Percentiles rank a stretch among this genome's conserved stretches.
Conservation (phyloP, 2,888 invertebrate species). For the Pinctada fucata region DNA sequence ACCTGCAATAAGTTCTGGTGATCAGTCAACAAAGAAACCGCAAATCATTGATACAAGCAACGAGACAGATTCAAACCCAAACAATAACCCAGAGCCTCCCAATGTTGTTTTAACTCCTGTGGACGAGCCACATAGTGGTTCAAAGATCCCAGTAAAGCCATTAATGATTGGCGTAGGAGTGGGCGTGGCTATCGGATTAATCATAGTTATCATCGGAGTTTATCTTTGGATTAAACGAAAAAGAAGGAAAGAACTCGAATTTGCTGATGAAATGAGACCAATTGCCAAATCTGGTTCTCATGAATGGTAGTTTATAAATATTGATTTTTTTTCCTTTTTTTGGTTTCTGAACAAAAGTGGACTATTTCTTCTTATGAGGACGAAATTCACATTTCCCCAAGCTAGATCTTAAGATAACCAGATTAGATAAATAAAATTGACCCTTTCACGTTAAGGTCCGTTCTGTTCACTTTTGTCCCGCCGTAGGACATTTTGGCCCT, state of each 20-base stretch:
- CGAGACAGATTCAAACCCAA: neutral
- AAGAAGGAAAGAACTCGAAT: constrained; percentile 40
- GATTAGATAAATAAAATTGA: no score
- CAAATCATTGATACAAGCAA: constrained; percentile 15
- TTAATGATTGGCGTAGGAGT: constrained; percentile 57
- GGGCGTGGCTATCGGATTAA: constrained; percentile 51
- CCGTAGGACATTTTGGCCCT: no score
- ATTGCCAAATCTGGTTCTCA: constrained; percentile 38
- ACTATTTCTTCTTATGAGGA: neutral
- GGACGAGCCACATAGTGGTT: neutral
- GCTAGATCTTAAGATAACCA: no score
- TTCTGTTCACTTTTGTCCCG: no score
- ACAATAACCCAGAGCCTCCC: constrained; percentile 19
- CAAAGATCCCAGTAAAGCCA: constrained; percentile 49
- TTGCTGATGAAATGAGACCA: constrained; percentile 40
- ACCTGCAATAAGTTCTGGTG: neutral
- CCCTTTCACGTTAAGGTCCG: no score
- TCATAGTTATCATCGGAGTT: constrained; percentile 48
- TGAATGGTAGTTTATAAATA: constrained; percentile 26
- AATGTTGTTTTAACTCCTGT: constrained; percentile 17
- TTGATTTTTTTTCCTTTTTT: neutral
- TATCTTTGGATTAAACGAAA: constrained; percentile 45
- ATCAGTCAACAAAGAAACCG: constrained; percentile 5
- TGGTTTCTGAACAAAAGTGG: neutral
- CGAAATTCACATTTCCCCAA: no score